Evolutionary conservation across 2,113 vertebrate genomes (phyloP).

Genomic region (Sylvietta virens): DNA sequence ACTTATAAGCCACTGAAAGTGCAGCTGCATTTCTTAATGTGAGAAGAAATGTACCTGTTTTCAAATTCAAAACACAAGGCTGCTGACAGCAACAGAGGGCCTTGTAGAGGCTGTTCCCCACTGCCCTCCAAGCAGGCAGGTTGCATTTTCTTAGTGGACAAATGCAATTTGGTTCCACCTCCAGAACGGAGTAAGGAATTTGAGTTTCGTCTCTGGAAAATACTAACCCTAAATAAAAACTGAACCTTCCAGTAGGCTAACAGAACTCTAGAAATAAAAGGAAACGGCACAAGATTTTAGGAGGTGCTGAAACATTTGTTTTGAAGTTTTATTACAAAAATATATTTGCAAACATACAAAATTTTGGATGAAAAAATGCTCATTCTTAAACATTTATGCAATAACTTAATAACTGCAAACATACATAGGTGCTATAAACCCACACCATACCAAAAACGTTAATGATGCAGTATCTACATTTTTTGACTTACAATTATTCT

Average conservation of each 20-base stretch:
- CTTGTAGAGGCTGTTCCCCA: background rate
- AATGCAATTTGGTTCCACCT: background rate
- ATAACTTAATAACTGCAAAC: conserved; percentile 83
- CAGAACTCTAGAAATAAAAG: conserved; percentile 7
- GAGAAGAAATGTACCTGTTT: background rate
- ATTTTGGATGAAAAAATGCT: conserved; percentile 80
- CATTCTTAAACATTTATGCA: conserved; percentile 77
- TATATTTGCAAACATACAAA: conserved; percentile 85
- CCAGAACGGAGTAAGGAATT: background rate
- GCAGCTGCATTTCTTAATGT: background rate
- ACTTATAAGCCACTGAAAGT: background rate
- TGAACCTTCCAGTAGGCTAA: background rate
- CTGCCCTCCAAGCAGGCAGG: background rate
- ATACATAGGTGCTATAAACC: conserved; percentile 76
- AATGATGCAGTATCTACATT: conserved; percentile 64
- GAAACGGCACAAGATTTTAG: conserved; percentile 26
- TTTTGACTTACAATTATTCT: conserved; percentile 26
- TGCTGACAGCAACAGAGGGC: background rate
- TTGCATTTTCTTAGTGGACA: background rate
- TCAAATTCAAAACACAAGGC: background rate
- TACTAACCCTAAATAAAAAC: background rate
- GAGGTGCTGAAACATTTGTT: conserved; percentile 75
- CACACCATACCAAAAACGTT: conserved; percentile 71
- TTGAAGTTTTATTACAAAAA: conserved; percentile 85
- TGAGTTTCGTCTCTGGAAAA: background rate